A percentile compares a stretch with the other conserved stretches of the same genome.
Evolutionary conservation across 2,888 invertebrate species (phyloP).

Genomic region (Siphonodentalium dalli): DNA sequence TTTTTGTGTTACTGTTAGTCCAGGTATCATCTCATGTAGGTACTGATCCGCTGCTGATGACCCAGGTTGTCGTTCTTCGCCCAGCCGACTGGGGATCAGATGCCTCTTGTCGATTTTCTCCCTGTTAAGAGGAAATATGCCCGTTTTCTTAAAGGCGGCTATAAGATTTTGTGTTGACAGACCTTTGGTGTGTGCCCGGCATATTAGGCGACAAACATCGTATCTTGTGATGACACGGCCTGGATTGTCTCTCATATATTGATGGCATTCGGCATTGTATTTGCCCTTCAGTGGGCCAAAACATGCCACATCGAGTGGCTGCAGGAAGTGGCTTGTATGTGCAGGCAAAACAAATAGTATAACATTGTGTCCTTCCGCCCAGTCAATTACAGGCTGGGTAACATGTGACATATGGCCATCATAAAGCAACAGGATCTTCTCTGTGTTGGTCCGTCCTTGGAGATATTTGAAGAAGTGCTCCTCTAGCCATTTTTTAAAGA

Average conservation of each 20-base stretch:
- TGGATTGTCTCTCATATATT: conserved; percentile 19
- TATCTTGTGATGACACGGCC: conserved; percentile 20
- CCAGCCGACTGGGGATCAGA: too few relatives aligned
- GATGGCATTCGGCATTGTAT: conserved; percentile 22
- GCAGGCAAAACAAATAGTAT: conserved; percentile 32
- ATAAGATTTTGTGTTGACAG: conserved; percentile 21
- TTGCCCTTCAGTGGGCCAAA: conserved; percentile 25
- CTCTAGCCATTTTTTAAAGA: conserved; percentile 7
- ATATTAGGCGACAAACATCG: conserved; percentile 16
- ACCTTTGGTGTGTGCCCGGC: conserved; percentile 19
- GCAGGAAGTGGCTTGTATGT: conserved; percentile 23
- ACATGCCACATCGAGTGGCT: conserved; percentile 24
- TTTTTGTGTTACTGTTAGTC: too few relatives aligned
- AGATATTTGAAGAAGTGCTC: too few relatives aligned
- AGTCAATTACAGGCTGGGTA: conserved; percentile 18
- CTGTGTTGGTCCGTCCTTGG: background rate
- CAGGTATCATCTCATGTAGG: too few relatives aligned
- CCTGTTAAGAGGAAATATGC: conserved; percentile 23
- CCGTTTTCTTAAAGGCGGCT: conserved; percentile 22
- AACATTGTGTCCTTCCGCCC: conserved; percentile 22
- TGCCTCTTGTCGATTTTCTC: too few relatives aligned
- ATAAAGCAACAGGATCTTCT: conserved; percentile 14
- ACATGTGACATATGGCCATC: conserved; percentile 29
- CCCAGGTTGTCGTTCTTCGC: too few relatives aligned
- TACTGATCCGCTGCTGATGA: too few relatives aligned